Evolutionary conservation across 2,113 vertebrate species (phyloP).

Genomic region (Gambusia affinis): DNA sequence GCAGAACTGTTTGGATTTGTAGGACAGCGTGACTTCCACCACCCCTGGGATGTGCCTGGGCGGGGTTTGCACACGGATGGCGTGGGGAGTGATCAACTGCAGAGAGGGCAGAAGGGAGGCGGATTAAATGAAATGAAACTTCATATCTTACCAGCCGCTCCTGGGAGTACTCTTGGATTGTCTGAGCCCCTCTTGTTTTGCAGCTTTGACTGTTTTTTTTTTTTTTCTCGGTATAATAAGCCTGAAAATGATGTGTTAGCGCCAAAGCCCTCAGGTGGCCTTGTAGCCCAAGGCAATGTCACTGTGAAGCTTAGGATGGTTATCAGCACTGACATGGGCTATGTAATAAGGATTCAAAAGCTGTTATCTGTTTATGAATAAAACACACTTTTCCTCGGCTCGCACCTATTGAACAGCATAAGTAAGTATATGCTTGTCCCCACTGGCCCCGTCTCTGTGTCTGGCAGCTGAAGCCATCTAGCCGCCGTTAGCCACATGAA

Average conservation of each 20-base stretch:
- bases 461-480: conserved; percentile 64
- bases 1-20: conserved; percentile 99
- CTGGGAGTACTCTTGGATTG: conserved; percentile 19
- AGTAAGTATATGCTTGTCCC: conserved; percentile 54
- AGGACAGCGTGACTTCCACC: conserved; percentile 98
- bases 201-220: conserved; percentile 66
- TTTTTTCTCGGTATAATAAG: conserved; percentile 62
- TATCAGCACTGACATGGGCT: conserved; percentile 70
- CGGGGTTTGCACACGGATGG: conserved; percentile 97
- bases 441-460: conserved; percentile 57
- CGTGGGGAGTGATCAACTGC: conserved; percentile 97
- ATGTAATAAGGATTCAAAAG: conserved; percentile 67
- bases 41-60: conserved; percentile 98
- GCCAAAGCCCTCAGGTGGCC: conserved; percentile 65
- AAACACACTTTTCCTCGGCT: conserved; percentile 65
- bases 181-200: conserved; percentile 39
- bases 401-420: conserved; percentile 51
- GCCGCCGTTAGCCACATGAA: conserved; percentile 71
- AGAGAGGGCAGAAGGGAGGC: conserved; percentile 58
- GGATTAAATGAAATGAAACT: conserved; percentile 61
- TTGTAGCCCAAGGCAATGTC: conserved; percentile 70
- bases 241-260: conserved; percentile 65
- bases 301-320: conserved; percentile 68
- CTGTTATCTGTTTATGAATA: conserved; percentile 74
- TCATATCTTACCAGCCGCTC: conserved; percentile 45